Percentiles rank a stretch among this genome's conserved stretches.
Evolutionary conservation across 2,113 vertebrate genomes (phyloP).

Genomic region (Cathartes aura): DNA sequence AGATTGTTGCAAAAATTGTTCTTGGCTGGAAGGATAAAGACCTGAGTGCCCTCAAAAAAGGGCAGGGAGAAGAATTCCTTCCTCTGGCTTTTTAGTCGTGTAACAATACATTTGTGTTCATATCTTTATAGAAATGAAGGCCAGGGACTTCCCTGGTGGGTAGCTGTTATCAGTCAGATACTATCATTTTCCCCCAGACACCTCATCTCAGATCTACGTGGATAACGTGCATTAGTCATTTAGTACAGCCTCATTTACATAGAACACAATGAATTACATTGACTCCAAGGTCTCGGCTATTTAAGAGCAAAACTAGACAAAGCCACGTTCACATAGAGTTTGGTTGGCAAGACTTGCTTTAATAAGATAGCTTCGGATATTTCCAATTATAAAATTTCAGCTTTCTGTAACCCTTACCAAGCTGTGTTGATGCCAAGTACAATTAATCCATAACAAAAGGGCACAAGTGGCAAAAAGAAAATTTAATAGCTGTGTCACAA

Average conservation of each 20-base stretch:
- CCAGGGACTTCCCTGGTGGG: background rate
- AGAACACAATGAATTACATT: constrained; percentile 19
- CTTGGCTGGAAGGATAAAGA: constrained; percentile 29
- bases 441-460: background rate
- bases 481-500: background rate
- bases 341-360: background rate
- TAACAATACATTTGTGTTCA: background rate
- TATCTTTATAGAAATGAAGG: background rate
- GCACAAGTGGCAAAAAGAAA: background rate
- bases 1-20: constrained; percentile 26
- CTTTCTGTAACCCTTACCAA: background rate
- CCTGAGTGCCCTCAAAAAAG: background rate
- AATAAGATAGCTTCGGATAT: background rate
- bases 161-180: background rate
- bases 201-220: background rate
- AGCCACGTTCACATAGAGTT: background rate
- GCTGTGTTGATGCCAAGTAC: background rate
- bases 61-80: background rate
- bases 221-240: background rate
- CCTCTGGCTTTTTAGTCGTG: background rate
- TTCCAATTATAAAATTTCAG: background rate
- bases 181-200: background rate
- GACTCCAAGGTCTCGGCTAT: background rate
- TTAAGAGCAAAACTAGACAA: background rate
- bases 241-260: constrained; percentile 21